A percentile compares a stretch with the other conserved stretches of the same genome.
Evolutionary conservation across 2,888 invertebrate species (phyloP).

Genomic region (Dynastes tityus): DNA sequence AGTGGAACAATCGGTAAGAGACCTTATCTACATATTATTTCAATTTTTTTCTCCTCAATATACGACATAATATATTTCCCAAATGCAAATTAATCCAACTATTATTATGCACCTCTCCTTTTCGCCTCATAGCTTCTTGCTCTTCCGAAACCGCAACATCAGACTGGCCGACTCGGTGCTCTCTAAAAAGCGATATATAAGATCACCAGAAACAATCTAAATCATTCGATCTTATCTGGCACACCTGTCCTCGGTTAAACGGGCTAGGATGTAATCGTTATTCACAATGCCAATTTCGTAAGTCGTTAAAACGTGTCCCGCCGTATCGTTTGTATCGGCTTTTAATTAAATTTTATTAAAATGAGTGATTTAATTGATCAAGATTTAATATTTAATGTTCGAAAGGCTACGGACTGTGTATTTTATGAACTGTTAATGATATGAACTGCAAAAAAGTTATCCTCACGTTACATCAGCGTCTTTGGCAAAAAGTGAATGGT

Average conservation of each 20-base stretch:
- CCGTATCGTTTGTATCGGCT: constrained; percentile 1
- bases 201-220: constrained; percentile 43
- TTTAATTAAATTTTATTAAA: constrained; percentile 43
- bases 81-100: constrained; percentile 35
- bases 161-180: not conserved
- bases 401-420: not conserved
- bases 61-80: constrained; percentile 7
- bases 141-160: not conserved
- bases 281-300: constrained; percentile 37
- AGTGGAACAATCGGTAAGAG: constrained; percentile 39
- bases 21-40: constrained; percentile 29
- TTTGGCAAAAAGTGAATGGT: too few species aligned
- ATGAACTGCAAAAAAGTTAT: too few species aligned
- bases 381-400: constrained; percentile 20
- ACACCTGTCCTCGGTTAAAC: constrained; percentile 32
- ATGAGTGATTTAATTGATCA: constrained; percentile 37
- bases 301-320: constrained; percentile 25
- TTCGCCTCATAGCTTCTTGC: not conserved
- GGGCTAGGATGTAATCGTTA: constrained; percentile 27
- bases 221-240: constrained; percentile 39
- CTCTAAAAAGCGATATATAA: constrained; percentile 15
- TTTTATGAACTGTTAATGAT: too few species aligned
- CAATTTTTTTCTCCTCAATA: constrained; percentile 9
- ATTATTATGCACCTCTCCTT: constrained; percentile 3
- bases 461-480: too few species aligned